A percentile compares a stretch with the other conserved stretches of the same genome.
Conservation (phyloP, 1,140 invertebrate genomes). For the Nixonia krombeini region DNA sequence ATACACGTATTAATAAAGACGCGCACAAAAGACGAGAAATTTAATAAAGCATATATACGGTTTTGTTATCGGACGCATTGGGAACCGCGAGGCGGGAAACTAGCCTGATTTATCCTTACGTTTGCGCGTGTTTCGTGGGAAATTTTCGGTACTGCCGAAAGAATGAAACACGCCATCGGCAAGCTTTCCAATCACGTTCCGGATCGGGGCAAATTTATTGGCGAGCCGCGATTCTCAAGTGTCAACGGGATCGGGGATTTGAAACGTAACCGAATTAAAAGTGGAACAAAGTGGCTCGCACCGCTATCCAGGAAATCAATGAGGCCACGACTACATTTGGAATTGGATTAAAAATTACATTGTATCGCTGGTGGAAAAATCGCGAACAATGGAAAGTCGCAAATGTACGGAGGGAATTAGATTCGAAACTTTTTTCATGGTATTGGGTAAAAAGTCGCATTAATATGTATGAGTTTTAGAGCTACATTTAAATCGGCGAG, state of each 20-base stretch:
- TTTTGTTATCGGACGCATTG: slow-evolving; percentile 19
- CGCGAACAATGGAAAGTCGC: not conserved
- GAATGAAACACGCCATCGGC: not conserved
- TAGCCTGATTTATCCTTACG: not conserved
- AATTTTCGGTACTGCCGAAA: not conserved
- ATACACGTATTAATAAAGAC: too few relatives aligned
- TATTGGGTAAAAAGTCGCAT: too few relatives aligned
- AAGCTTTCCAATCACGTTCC: not conserved
- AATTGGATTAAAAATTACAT: not conserved
- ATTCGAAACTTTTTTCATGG: too few relatives aligned
- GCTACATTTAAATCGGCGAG: not conserved
- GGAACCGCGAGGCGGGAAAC: slow-evolving; percentile 10
- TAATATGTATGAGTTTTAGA: not conserved
- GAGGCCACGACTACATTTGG: not conserved
- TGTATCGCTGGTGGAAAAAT: not conserved
- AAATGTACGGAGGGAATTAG: too few relatives aligned
- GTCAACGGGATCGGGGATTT: too few relatives aligned
- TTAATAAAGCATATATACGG: slow-evolving; percentile 42
- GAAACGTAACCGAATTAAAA: too few relatives aligned
- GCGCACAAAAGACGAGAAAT: slow-evolving; percentile 16
- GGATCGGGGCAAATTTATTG: not conserved
- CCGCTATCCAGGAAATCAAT: too few relatives aligned
- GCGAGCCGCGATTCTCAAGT: not conserved
- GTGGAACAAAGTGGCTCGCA: too few relatives aligned
- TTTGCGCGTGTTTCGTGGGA: not conserved